These are phyloP conservation scores for Acheta domesticus DNA, from an alignment of 2,888 invertebrate species.

Conservation along the genomic window DNA sequence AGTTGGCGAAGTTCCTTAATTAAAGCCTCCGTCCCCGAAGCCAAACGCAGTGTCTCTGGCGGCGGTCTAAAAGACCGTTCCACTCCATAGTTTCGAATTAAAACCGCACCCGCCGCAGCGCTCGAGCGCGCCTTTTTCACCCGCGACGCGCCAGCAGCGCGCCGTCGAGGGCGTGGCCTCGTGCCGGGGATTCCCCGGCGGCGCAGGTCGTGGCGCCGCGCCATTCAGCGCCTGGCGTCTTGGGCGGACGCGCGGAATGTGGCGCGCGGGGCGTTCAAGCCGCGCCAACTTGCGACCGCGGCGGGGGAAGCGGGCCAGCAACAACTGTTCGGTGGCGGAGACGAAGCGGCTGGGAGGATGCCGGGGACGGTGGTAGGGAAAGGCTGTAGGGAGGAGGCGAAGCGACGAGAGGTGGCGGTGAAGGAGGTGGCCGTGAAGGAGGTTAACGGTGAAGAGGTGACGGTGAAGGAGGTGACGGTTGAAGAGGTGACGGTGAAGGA, in stretches of 20 bases:
- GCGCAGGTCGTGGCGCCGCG: too few relatives aligned
- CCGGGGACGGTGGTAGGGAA: neutral
- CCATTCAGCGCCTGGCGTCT: neutral
- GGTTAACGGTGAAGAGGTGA: too few relatives aligned
- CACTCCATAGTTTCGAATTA: neutral
- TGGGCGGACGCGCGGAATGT: neutral
- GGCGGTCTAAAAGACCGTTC: too few relatives aligned
- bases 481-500: too few relatives aligned
- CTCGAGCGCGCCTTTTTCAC: neutral
- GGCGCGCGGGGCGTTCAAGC: neutral
- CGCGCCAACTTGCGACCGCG: neutral
- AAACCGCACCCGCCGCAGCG: neutral
- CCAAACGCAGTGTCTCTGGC: too few relatives aligned
- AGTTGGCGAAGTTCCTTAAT: too few relatives aligned
- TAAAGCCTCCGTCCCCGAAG: too few relatives aligned
- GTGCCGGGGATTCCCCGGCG: neutral
- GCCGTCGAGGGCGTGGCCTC: neutral
- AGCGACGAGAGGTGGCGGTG: too few relatives aligned
- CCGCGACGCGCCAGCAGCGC: neutral
- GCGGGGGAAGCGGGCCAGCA: neutral
- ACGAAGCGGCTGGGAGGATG: too few relatives aligned
- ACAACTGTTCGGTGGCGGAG: neutral
- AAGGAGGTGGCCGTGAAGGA: too few relatives aligned
- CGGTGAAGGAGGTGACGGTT: too few relatives aligned
- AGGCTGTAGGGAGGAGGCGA: neutral